Percentiles rank a stretch among this genome's conserved stretches.
These are phyloP conservation scores for Phyllostomus hastatus DNA, from an alignment of 2,113 vertebrate species.

Conservation along the genomic window DNA sequence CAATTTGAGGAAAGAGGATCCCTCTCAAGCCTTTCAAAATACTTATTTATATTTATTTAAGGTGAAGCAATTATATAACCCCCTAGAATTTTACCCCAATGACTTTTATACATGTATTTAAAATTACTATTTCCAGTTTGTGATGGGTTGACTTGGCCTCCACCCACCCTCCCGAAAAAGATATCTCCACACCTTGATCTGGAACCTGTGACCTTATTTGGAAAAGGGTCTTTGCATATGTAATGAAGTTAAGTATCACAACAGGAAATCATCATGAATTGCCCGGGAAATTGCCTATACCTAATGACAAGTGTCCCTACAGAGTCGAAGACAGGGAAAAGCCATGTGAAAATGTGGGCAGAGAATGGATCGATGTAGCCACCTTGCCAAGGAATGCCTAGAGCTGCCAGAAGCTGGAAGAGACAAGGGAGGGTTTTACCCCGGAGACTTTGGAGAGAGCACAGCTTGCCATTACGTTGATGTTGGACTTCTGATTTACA, in stretches of 20 bases:
- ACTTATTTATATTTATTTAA: not conserved
- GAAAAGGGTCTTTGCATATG: not conserved
- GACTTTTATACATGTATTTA: not conserved
- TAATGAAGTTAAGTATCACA: not conserved
- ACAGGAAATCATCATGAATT: not conserved
- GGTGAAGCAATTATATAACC: not conserved
- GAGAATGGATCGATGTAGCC: not conserved
- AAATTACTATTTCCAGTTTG: not conserved
- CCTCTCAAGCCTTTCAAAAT: not conserved
- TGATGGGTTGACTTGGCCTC: not conserved
- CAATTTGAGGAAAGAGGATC: not conserved
- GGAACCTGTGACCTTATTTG: not conserved
- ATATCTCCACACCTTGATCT: not conserved
- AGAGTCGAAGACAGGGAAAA: not conserved
- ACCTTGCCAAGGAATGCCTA: not conserved
- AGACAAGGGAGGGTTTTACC: too few species aligned
- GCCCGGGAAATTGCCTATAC: not conserved
- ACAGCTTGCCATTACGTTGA: not conserved
- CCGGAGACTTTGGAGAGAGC: not conserved
- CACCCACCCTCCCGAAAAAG: not conserved
- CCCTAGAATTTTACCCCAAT: not conserved
- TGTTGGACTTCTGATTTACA: not conserved
- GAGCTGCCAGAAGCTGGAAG: not conserved
- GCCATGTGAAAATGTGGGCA: not conserved
- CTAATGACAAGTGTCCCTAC: not conserved